Evolutionary conservation across 2,797 vertebrate genomes (phyloP), one percentile per base, ranked within the genome.

Genomic region (Enoplosus armatus): DNA sequence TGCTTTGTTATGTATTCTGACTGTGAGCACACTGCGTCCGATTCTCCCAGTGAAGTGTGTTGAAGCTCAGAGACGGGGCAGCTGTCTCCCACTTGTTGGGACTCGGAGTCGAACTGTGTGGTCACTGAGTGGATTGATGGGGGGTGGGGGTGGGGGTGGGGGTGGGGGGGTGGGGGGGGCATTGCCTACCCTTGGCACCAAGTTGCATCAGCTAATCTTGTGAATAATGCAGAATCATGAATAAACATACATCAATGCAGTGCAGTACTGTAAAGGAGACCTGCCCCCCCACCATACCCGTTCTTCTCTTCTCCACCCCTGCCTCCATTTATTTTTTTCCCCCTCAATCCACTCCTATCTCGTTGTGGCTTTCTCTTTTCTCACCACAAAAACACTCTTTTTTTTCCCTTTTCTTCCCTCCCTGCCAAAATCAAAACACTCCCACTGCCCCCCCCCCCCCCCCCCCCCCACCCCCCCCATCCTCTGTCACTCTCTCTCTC

Each of bases 141-240:
- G 43, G 64, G 37, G 47, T 62, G 64, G 75, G 58, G 53, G 20
- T n/a, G n/a, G n/a, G n/a, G n/a, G n/a, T n/a, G n/a, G n/a, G n/a
- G n/a, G n/a, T 43, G 64, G 64, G 75, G 58, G 53, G 20, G n/a
- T 70, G 54, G 47, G 64, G 64, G 75, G 58, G 53, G 20, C 72
- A 16, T 94, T 95, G 91, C 92, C 84, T 86, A 45, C 81, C 74
- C 85, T 87, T 68, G 41, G 81, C 90, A 79, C 71, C 24, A 14
- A 47, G 70, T 94, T 94, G 93, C 94, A 92, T 94, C 94, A 95
- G 91, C 88, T 90, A 83, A 86, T 88, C 88, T 88, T 69, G 80
- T 94, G 90, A 94, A 94, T 94, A 93, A 93, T 90, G 90, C 89
- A 93, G 75, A 84, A 83, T 92, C 90, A 92, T 93, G 91, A 94